These are phyloP conservation scores for Plagiodera versicolora DNA, from an alignment of 2,888 invertebrate genomes.

Conservation along the genomic window DNA sequence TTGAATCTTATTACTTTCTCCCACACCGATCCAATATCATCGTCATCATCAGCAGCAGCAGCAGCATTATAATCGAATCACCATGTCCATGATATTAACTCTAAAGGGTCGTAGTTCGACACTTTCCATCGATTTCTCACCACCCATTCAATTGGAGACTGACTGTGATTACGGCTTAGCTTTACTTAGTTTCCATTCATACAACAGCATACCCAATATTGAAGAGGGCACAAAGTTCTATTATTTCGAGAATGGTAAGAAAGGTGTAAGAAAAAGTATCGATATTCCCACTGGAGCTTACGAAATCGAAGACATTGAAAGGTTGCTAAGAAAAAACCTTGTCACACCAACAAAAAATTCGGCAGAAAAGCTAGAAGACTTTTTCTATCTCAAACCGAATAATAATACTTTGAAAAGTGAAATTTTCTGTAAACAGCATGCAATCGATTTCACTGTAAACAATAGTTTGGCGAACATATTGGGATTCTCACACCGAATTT, in stretches of 20 bases:
- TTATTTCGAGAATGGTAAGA: no score
- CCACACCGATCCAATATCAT: no score
- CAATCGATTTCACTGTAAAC: background rate
- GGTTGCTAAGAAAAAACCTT: no score
- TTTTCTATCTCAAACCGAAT: conserved; percentile 1
- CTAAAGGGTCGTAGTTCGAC: no score
- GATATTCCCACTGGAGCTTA: background rate
- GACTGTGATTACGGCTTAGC: conserved; percentile 13
- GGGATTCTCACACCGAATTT: background rate
- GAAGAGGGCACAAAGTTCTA: background rate
- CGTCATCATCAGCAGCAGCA: no score
- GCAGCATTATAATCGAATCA: no score
- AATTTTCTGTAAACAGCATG: background rate
- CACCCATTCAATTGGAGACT: conserved; percentile 1
- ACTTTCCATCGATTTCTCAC: no score
- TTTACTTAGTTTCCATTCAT: conserved; percentile 13
- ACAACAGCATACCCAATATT: conserved; percentile 8
- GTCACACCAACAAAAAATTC: no score
- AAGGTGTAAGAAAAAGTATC: background rate
- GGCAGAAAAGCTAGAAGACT: background rate
- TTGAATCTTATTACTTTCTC: no score
- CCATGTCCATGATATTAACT: no score
- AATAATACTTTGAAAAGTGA: background rate
- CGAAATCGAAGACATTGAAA: no score
- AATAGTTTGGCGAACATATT: background rate